phyloP scores from a whole-genome alignment of 2,113 vertebrate species.

The Conger conger region DNA sequence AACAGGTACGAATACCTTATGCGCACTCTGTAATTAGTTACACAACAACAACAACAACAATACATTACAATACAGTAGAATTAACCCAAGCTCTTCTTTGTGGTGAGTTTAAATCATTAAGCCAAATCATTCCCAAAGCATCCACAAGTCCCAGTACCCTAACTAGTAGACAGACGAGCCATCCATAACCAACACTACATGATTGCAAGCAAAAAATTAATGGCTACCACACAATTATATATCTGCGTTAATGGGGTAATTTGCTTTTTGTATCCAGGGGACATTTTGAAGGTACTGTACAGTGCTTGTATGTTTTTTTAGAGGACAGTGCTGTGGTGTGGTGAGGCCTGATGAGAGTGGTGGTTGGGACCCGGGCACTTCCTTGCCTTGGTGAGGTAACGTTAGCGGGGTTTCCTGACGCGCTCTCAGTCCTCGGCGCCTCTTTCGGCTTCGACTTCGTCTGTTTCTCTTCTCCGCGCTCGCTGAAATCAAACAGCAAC shows the following conservation, averaged over 20 bases:
- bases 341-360: background rate
- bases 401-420: constrained; percentile 53
- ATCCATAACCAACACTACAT: background rate
- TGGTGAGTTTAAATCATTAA: background rate
- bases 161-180: background rate
- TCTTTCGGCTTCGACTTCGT: constrained; percentile 79
- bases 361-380: too few relatives aligned
- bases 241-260: background rate
- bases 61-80: too few relatives aligned
- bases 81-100: background rate
- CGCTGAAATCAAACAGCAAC: constrained; percentile 64
- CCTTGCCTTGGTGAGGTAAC: constrained; percentile 65
- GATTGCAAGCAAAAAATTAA: background rate
- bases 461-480: constrained; percentile 82
- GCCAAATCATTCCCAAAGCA: background rate
- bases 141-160: background rate
- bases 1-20: background rate
- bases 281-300: too few relatives aligned
- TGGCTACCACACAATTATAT: background rate
- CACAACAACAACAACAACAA: too few relatives aligned
- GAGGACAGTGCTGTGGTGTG: too few relatives aligned
- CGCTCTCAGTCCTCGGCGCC: constrained; percentile 62
- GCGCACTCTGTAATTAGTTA: background rate
- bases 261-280: background rate
- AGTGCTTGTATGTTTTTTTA: too few relatives aligned